A percentile compares a stretch with the other conserved stretches of the same genome.
These are phyloP conservation scores for Selenia dentaria DNA, from an alignment of 2,888 invertebrate genomes.

Conservation along the genomic window DNA sequence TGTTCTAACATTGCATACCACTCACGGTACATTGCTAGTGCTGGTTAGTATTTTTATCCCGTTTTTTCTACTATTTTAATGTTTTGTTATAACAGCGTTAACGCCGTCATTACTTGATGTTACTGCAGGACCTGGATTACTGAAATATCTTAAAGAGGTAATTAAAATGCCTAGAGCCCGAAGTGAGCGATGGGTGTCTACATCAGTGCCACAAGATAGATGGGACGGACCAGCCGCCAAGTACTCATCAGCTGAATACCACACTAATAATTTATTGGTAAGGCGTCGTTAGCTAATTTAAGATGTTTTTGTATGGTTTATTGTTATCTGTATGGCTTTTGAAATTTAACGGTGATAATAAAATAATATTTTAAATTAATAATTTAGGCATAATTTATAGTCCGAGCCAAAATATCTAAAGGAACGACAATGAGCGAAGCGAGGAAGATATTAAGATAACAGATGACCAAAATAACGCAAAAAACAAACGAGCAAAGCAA, in stretches of 20 bases:
- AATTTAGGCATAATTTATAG: too few relatives aligned
- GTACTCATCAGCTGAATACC: slow-evolving; percentile 91
- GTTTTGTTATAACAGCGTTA: not conserved
- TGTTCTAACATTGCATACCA: slow-evolving; percentile 94
- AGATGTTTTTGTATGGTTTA: too few relatives aligned
- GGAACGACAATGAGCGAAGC: too few relatives aligned
- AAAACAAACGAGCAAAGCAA: too few relatives aligned
- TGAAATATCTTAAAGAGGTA: slow-evolving; percentile 82
- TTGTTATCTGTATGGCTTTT: too few relatives aligned
- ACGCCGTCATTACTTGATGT: not conserved
- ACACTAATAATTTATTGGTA: slow-evolving; percentile 90
- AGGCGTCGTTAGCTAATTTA: not conserved
- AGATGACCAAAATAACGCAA: too few relatives aligned
- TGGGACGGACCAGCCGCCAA: slow-evolving; percentile 79
- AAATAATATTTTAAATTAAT: too few relatives aligned
- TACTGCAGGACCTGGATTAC: slow-evolving; percentile 72
- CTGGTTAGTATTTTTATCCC: slow-evolving; percentile 50
- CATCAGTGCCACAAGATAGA: slow-evolving; percentile 87
- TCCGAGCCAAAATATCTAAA: too few relatives aligned
- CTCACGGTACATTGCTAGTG: slow-evolving; percentile 89
- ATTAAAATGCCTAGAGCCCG: slow-evolving; percentile 86
- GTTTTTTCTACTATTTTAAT: not conserved
- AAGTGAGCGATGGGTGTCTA: slow-evolving; percentile 90
- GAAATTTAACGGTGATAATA: too few relatives aligned
- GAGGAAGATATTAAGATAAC: too few relatives aligned